Evolutionary conservation across 2,888 invertebrate genomes (phyloP).

Genomic region (Dolomedes plantarius): DNA sequence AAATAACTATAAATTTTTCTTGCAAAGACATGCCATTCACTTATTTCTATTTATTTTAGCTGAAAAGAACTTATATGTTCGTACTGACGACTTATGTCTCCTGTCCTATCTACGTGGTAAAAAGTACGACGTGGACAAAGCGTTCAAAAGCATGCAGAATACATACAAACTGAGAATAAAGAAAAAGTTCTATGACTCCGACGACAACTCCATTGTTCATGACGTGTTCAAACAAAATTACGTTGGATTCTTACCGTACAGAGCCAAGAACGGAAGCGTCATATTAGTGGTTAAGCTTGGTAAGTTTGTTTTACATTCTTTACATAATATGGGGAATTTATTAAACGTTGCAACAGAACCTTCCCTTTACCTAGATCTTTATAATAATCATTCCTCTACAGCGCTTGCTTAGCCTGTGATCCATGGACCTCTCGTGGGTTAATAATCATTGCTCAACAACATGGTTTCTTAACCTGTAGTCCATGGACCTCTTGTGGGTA

Average conservation of each 20-base stretch:
- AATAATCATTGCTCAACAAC: too few relatives aligned
- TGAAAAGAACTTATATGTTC: constrained; percentile 43
- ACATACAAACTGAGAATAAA: constrained; percentile 53
- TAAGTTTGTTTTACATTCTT: constrained; percentile 11
- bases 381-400: too few relatives aligned
- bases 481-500: too few relatives aligned
- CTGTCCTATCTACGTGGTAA: constrained; percentile 59
- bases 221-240: constrained; percentile 48
- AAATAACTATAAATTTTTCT: too few relatives aligned
- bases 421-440: too few relatives aligned
- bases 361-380: too few relatives aligned
- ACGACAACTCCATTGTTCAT: constrained; percentile 48
- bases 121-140: constrained; percentile 65
- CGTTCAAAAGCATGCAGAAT: constrained; percentile 61
- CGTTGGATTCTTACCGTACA: constrained; percentile 49
- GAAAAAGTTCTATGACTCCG: constrained; percentile 41
- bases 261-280: constrained; percentile 58
- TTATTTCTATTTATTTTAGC: too few relatives aligned
- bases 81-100: constrained; percentile 51
- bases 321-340: too few relatives aligned
- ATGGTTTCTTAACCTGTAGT: too few relatives aligned
- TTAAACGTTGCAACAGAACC: too few relatives aligned
- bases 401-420: too few relatives aligned
- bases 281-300: constrained; percentile 49
- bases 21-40: too few relatives aligned